These are phyloP conservation scores for Coelinius sp. DNA, from an alignment of 2,888 invertebrate species.

Conservation along the genomic window DNA sequence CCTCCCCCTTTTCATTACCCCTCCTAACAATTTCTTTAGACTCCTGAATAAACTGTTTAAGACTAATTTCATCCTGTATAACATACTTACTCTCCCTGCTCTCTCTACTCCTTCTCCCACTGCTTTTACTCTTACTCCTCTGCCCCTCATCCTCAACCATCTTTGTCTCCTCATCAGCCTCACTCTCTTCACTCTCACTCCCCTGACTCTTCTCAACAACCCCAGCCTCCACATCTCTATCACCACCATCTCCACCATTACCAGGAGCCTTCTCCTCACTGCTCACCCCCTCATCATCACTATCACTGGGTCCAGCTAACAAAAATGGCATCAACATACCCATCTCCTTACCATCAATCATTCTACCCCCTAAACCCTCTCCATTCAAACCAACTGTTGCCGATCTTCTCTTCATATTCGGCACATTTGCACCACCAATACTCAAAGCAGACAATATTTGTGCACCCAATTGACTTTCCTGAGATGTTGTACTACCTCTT, in stretches of 20 bases:
- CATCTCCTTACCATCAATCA: slow-evolving; percentile 57
- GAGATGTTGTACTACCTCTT: slow-evolving; percentile 82
- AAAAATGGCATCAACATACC: slow-evolving; percentile 67
- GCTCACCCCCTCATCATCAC: slow-evolving; percentile 59
- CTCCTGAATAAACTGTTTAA: slow-evolving; percentile 63
- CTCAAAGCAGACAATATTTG: slow-evolving; percentile 78
- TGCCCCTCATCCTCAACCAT: slow-evolving; percentile 53
- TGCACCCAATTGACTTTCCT: slow-evolving; percentile 84
- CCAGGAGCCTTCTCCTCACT: slow-evolving; percentile 58
- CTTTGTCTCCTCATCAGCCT: slow-evolving; percentile 62
- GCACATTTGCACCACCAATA: slow-evolving; percentile 74
- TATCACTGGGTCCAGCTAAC: slow-evolving; percentile 70
- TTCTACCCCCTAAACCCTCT: slow-evolving; percentile 58
- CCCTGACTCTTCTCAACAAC: slow-evolving; percentile 52
- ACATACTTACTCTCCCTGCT: slow-evolving; percentile 56
- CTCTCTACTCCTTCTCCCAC: slow-evolving; percentile 58
- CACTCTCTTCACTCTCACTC: slow-evolving; percentile 62
- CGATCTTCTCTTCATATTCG: slow-evolving; percentile 73
- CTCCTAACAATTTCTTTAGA: slow-evolving; percentile 48
- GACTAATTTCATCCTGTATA: slow-evolving; percentile 58
- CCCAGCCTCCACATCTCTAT: slow-evolving; percentile 50
- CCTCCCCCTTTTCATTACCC: slow-evolving; percentile 55
- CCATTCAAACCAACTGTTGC: slow-evolving; percentile 73
- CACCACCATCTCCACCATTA: too few relatives aligned
- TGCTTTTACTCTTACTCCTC: slow-evolving; percentile 59